Evolutionary conservation across 2,888 invertebrate genomes (phyloP), one percentile per base, ranked within the genome.

Genomic region (Gasteruption jaculator): DNA sequence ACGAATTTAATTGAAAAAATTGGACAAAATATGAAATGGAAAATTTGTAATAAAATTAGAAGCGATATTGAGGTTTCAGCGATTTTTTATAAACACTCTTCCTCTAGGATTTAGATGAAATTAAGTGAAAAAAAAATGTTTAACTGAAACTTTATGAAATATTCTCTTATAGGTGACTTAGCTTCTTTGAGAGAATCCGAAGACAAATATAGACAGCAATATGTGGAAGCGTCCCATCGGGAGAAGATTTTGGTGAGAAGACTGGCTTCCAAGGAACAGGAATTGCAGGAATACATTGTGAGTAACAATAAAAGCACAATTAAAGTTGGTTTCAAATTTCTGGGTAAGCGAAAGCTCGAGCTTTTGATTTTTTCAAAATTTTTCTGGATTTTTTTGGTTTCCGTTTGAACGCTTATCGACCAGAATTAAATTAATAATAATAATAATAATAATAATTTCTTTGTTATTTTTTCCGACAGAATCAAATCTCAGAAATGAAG

Each of bases 271-370:
- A 96, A 96, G 74, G 96, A 96, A 70, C 94, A 95, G 72, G 95
- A 96, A 75, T 83, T 93, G 71, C 93, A 95, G 74, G 94, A 95
- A 75, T 91, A 88, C 77, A 85, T 89, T 76, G 94, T 94, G 79
- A 80, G 87, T 78, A 71, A n/a, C n/a, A n/a, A n/a, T n/a, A n/a
- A n/a, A n/a, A n/a, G n/a, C 15, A 39, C 20, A 14, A 44, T 41
- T 8, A 33, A 31, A 3, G 11, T 27, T 32, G 12, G 8, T 15
- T 16, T 33, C 11, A 24, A 44, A 27, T 38, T 34, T 32, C n/a
- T n/a, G n/a, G n/a, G n/a, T n/a, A n/a, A n/a, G n/a, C n/a, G n/a
- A n/a, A n/a, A n/a, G n/a, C n/a, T n/a, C n/a, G n/a, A n/a, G n/a
- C n/a, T n/a, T n/a, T 34, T 25, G 4, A 18, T 4, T 18, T 33